Base-by-base conservation (phyloP, 1,140 invertebrate species). In the Wasmannia auropunctata region DNA sequence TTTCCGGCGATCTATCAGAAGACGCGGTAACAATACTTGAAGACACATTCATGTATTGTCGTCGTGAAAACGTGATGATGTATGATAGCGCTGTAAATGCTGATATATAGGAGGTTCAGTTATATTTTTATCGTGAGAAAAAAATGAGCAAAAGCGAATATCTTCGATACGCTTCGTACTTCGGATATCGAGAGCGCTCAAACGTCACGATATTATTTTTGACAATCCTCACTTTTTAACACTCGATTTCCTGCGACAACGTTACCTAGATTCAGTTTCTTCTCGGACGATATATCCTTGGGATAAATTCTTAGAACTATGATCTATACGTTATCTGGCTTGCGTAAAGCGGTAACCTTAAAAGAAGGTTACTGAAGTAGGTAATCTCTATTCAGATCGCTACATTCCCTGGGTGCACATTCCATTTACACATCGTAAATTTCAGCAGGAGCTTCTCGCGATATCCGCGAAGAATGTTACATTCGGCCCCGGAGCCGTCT, bases 391-490 rank as follows among this genome's bases (percentile, higher is more conserved):
- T 87, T 85, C 80, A 87, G 80, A 87, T 87, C 70, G 86, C 69
- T 34, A 84, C 56, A 85, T 85, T 87, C 86, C 80, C 86, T n/a
- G 25, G 75, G 79, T 56, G 80, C 80, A 76, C 86, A 76, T 87
- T 87, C 86, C 80, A 85, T 87, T 87, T 87, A 85, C 86, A 87
- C 86, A 69, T 75, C 79, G 80, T 87, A 87, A 87, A 87, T 87
- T 86, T 85, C 22, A 22, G 67, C 8, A 49, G 19, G 67, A 62
- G 63, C n/a, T 28, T 60, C 28, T 19, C 49, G 76, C 62, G 51
- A 60, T 86, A 67, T 81, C 58, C 81, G 70, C 56, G 58, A 22
- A 25, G 37, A 56, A 28, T 22, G 40, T 86, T 70, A 86, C 31
- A 62, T 49, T 46, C 56, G 69, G 37, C 65, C 3, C n/a, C 28